These are phyloP conservation scores for Ectemnius cavifrons DNA, from an alignment of 2,888 invertebrate genomes.

Conservation along the genomic window DNA sequence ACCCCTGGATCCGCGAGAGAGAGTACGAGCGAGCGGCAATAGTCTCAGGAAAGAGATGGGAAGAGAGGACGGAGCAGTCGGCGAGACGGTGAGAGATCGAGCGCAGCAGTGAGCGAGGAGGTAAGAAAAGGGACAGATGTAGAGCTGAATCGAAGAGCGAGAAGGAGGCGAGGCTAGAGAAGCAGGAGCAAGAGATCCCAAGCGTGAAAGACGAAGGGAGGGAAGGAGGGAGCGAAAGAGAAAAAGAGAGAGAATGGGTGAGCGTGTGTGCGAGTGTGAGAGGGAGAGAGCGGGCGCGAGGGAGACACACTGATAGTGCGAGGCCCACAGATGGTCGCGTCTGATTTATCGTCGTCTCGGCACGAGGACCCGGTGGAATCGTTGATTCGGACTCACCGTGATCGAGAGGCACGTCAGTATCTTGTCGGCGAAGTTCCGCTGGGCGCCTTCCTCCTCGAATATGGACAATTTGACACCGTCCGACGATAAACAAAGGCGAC, in stretches of 20 bases:
- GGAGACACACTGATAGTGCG: slow-evolving; percentile 29
- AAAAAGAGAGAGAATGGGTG: slow-evolving; percentile 21
- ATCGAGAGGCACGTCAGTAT: slow-evolving; percentile 77
- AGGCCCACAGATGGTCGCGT: slow-evolving; percentile 59
- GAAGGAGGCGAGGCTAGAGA: slow-evolving; percentile 17
- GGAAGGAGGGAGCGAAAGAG: slow-evolving; percentile 21
- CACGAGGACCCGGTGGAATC: slow-evolving; percentile 45
- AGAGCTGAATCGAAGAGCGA: slow-evolving; percentile 14
- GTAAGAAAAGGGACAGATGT: slow-evolving; percentile 30
- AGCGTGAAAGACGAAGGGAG: slow-evolving; percentile 14
- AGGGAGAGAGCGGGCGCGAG: slow-evolving; percentile 19
- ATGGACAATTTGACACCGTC: slow-evolving; percentile 88
- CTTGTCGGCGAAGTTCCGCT: slow-evolving; percentile 84
- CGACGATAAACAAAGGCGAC: slow-evolving; percentile 93
- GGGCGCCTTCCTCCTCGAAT: slow-evolving; percentile 87
- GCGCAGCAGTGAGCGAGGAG: slow-evolving; percentile 16
- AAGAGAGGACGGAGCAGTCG: neutral
- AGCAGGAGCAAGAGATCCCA: neutral
- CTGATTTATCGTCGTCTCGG: slow-evolving; percentile 44
- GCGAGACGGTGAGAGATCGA: slow-evolving; percentile 17
- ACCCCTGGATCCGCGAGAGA: slow-evolving; percentile 2
- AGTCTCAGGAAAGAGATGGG: slow-evolving; percentile 23
- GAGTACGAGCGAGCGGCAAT: neutral
- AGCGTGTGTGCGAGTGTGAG: slow-evolving; percentile 4
- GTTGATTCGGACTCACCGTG: slow-evolving; percentile 67